A percentile compares a stretch with the other conserved stretches of the same genome.
Evolutionary conservation across 1,140 invertebrate species (phyloP).

Genomic region (Paracyclopina nana): DNA sequence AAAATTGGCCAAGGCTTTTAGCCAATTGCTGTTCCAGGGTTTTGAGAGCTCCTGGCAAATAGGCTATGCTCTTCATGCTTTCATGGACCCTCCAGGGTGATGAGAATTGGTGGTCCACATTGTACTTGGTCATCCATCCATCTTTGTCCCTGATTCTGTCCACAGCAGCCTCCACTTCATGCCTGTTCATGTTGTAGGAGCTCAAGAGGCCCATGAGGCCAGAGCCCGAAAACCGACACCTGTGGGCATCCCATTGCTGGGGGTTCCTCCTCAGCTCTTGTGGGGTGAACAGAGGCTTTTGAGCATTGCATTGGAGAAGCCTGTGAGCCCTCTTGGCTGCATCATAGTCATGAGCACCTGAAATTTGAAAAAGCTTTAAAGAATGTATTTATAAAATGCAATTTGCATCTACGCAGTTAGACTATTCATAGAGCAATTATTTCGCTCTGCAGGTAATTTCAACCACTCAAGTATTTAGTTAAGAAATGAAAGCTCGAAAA

Average conservation of each 20-base stretch:
- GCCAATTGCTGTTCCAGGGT: constrained; percentile 17
- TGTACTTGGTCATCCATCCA: constrained; percentile 25
- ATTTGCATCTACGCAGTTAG: too few relatives aligned
- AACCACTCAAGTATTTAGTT: too few relatives aligned
- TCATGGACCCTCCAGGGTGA: constrained; percentile 23
- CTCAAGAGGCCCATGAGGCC: constrained; percentile 22
- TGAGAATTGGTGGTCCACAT: constrained; percentile 24
- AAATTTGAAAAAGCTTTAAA: too few relatives aligned
- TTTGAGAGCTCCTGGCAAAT: constrained; percentile 12
- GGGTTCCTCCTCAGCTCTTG: constrained; percentile 21
- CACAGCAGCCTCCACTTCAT: constrained; percentile 7
- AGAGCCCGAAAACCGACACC: constrained; percentile 27
- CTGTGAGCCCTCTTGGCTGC: constrained; percentile 14
- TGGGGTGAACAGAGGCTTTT: constrained; percentile 13
- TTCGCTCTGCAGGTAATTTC: too few relatives aligned
- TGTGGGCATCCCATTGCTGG: constrained; percentile 17
- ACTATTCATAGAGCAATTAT: too few relatives aligned
- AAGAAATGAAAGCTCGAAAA: too few relatives aligned
- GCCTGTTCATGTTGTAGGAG: constrained; percentile 17
- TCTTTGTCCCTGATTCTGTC: constrained; percentile 15
- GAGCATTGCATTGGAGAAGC: constrained; percentile 18
- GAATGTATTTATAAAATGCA: too few relatives aligned
- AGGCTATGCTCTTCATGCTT: constrained; percentile 10
- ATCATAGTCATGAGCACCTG: constrained; percentile 16
- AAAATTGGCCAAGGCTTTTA: constrained; percentile 21